Percentiles rank a stretch among this genome's conserved stretches.
Evolutionary conservation across 2,888 invertebrate genomes (phyloP).

Genomic region (Glyphotaelius pellucidus): DNA sequence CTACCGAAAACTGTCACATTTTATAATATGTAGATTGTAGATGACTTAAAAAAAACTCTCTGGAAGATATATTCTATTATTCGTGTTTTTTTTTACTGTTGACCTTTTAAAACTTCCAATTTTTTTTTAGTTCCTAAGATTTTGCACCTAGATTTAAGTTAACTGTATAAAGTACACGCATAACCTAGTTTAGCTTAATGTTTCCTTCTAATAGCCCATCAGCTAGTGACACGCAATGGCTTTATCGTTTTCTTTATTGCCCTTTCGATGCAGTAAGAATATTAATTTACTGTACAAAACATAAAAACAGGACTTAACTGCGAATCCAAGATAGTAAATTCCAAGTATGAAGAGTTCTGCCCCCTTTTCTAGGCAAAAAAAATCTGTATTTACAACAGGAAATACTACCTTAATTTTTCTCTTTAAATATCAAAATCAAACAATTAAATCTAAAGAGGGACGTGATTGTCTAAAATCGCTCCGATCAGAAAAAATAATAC

Average conservation of each 20-base stretch:
- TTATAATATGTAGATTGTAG: background rate
- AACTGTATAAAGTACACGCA: background rate
- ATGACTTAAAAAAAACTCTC: background rate
- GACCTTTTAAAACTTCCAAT: background rate
- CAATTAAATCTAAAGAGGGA: too few species aligned
- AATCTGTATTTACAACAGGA: too few species aligned
- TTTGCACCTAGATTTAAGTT: background rate
- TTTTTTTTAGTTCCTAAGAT: background rate
- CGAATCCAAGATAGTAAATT: background rate
- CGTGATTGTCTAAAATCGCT: too few species aligned
- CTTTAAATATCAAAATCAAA: too few species aligned
- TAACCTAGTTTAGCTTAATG: background rate
- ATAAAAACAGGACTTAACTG: background rate
- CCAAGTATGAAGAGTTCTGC: background rate
- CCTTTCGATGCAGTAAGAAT: background rate
- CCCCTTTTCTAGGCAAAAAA: background rate
- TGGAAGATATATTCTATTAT: too few species aligned
- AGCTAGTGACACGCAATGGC: background rate
- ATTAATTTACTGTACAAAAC: background rate
- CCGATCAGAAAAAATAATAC: too few species aligned
- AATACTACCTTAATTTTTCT: too few species aligned
- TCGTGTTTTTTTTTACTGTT: too few species aligned
- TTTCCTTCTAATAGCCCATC: too few species aligned
- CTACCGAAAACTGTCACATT: background rate
- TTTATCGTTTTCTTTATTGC: background rate